Conservation (phyloP, 2,113 vertebrate genomes). For the Verasper variegatus region DNA sequence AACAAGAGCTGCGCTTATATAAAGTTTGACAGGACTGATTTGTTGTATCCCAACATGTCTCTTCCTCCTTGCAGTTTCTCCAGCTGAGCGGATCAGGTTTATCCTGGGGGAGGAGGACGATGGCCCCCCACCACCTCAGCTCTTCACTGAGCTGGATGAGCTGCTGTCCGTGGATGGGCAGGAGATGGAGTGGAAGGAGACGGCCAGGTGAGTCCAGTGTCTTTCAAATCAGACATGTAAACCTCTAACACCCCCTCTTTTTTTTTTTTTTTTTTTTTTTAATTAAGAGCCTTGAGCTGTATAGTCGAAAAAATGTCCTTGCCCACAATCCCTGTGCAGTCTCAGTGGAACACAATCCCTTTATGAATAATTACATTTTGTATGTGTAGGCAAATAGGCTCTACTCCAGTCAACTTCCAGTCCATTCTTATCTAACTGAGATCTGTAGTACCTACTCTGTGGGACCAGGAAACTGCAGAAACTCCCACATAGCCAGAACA, state of each 20-base stretch:
- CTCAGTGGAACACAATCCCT: constrained; percentile 45
- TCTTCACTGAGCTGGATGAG: constrained; percentile 98
- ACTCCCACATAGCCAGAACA: constrained; percentile 56
- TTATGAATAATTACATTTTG: constrained; percentile 44
- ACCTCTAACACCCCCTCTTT: neutral
- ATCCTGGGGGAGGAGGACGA: constrained; percentile 98
- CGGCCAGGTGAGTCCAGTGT: constrained; percentile 88
- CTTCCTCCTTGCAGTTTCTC: constrained; percentile 85
- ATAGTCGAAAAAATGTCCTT: constrained; percentile 13
- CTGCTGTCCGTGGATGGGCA: constrained; percentile 93
- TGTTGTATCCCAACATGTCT: neutral
- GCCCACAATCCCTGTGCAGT: constrained; percentile 12
- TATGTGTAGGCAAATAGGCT: constrained; percentile 49
- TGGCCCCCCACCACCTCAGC: constrained; percentile 92
- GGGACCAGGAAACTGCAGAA: constrained; percentile 62
- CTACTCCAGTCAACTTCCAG: constrained; percentile 51
- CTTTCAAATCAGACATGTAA: neutral
- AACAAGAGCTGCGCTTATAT: neutral
- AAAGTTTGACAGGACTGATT: neutral
- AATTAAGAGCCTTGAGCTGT: neutral
- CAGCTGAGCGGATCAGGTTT: constrained; percentile 95
- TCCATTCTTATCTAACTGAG: constrained; percentile 58
- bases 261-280: neutral
- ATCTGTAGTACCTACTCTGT: constrained; percentile 52
- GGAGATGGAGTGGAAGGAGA: constrained; percentile 99